Evolutionary conservation across 2,888 invertebrate genomes (phyloP).

Genomic region (Entomobrya proxima): DNA sequence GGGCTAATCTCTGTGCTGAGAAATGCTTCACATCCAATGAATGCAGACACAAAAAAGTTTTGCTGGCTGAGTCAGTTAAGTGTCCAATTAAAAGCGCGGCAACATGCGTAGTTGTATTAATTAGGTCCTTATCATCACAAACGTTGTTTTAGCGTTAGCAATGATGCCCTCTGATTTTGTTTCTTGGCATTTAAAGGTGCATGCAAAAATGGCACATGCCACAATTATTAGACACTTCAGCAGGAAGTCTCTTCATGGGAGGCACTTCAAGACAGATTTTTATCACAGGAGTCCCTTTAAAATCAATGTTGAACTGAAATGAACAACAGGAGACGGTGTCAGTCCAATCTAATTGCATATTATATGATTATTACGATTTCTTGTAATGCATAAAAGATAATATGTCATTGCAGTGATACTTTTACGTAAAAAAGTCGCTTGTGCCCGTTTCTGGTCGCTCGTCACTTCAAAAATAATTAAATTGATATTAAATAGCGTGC

Average conservation of each 20-base stretch:
- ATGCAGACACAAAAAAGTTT: too few relatives aligned
- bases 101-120: not conserved
- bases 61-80: not conserved
- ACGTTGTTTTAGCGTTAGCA: not conserved
- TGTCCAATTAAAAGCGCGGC: not conserved
- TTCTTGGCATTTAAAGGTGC: too few relatives aligned
- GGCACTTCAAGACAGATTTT: constrained; percentile 9
- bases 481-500: not conserved
- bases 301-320: not conserved
- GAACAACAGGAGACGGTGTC: constrained; percentile 3
- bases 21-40: too few relatives aligned
- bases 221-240: constrained; percentile 7
- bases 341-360: not conserved
- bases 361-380: not conserved
- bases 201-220: not conserved
- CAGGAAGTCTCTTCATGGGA: constrained; percentile 6
- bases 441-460: not conserved
- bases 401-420: too few relatives aligned
- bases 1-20: too few relatives aligned
- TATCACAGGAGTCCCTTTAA: not conserved
- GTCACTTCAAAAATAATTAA: constrained; percentile 34
- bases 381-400: not conserved
- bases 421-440: too few relatives aligned
- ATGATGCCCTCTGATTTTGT: not conserved
- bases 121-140: not conserved